These are phyloP conservation scores for Hyles lineata DNA, from an alignment of 2,888 invertebrate genomes.

Conservation along the genomic window DNA sequence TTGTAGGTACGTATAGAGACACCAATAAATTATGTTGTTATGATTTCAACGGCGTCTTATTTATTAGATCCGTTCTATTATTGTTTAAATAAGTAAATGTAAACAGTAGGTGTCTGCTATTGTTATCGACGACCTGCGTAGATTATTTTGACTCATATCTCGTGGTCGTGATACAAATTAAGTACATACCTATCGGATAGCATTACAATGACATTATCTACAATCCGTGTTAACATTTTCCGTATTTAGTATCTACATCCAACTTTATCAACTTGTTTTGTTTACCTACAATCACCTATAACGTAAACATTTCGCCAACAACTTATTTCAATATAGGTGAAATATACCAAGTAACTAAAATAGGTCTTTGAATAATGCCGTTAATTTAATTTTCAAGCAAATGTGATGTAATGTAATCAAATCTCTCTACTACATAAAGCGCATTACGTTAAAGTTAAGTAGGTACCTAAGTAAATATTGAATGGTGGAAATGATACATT, in stretches of 20 bases:
- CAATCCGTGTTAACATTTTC: not conserved
- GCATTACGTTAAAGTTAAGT: too few relatives aligned
- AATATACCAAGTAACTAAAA: too few relatives aligned
- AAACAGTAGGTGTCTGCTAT: not conserved
- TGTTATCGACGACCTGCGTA: not conserved
- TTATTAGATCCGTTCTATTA: not conserved
- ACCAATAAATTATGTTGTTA: not conserved
- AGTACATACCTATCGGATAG: too few relatives aligned
- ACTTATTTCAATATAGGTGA: too few relatives aligned
- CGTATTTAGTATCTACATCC: not conserved
- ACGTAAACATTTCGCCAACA: not conserved
- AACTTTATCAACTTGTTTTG: not conserved
- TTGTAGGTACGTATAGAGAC: conserved; percentile 13
- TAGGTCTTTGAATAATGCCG: too few relatives aligned
- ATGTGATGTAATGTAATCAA: too few relatives aligned
- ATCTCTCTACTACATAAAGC: too few relatives aligned
- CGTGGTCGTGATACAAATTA: not conserved
- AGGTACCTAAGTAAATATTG: too few relatives aligned
- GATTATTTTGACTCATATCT: not conserved
- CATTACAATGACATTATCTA: not conserved
- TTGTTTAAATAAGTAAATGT: not conserved
- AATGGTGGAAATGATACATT: too few relatives aligned
- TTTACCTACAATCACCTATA: not conserved
- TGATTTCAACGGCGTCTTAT: conserved; percentile 7
- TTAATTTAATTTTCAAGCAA: too few relatives aligned